phyloP scores from a whole-genome alignment of 1,140 invertebrate species.

The Papilio xuthus region DNA sequence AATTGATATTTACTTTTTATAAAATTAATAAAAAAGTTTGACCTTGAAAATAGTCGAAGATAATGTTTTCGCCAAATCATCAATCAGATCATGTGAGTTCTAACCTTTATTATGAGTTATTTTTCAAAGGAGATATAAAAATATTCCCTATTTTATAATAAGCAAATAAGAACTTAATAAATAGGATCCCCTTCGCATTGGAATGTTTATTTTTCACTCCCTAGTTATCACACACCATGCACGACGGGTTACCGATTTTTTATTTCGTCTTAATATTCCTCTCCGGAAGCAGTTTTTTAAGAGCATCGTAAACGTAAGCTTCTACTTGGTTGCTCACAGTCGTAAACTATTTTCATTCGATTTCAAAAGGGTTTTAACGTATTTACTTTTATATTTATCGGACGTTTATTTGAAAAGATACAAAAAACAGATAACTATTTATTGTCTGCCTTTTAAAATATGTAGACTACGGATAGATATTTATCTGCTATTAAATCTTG shows the following conservation, averaged over 20 bases:
- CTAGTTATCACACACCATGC: conserved; percentile 14
- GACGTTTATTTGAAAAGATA: conserved; percentile 18
- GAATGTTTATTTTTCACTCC: conserved; percentile 34
- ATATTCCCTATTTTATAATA: neutral
- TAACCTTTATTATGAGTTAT: no score
- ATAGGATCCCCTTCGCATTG: conserved; percentile 3
- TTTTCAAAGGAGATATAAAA: neutral
- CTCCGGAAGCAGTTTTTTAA: conserved; percentile 56
- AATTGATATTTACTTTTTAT: no score
- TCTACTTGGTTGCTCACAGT: conserved; percentile 31
- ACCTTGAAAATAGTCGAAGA: no score
- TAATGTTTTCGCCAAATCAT: no score
- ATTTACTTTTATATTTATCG: conserved; percentile 27
- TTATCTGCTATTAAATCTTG: neutral
- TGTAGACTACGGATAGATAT: neutral
- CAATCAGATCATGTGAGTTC: no score
- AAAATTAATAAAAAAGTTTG: no score
- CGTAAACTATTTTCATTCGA: conserved; percentile 34
- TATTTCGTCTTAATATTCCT: conserved; percentile 46
- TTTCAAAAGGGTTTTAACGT: conserved; percentile 26
- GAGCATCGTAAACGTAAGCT: conserved; percentile 53
- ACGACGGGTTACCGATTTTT: conserved; percentile 20
- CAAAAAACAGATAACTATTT: conserved; percentile 5
- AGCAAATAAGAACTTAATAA: conserved; percentile 16
- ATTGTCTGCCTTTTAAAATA: neutral